Percentiles rank a stretch among this genome's conserved stretches.
Conservation (phyloP, 2,888 invertebrate species). For the Dyspetes luteomarginatus region DNA sequence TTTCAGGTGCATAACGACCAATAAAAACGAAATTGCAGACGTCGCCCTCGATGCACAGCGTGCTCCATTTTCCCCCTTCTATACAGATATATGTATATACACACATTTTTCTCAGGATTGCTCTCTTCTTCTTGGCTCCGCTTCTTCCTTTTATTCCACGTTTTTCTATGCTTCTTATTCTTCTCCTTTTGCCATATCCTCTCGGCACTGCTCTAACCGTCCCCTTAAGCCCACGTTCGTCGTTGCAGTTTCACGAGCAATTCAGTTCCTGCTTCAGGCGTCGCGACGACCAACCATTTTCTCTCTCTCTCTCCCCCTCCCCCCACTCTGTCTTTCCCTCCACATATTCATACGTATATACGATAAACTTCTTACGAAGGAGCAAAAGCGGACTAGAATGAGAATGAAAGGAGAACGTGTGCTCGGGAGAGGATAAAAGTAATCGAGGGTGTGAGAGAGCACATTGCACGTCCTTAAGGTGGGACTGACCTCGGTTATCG, state of each 20-base stretch:
- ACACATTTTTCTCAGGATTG: neutral
- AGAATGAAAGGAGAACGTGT: constrained; percentile 17
- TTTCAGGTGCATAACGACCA: constrained; percentile 66
- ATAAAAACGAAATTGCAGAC: constrained; percentile 63
- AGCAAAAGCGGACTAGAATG: constrained; percentile 1
- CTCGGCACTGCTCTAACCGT: neutral
- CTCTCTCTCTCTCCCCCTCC: neutral
- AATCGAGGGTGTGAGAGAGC: constrained; percentile 44
- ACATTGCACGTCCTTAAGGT: constrained; percentile 62
- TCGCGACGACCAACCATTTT: constrained; percentile 54
- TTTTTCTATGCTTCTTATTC: constrained; percentile 15
- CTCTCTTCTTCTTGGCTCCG: constrained; percentile 43
- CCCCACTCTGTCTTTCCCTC: neutral
- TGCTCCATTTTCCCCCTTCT: neutral
- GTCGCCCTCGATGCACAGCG: constrained; percentile 49
- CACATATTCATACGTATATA: neutral
- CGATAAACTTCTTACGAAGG: neutral
- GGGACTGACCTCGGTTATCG: constrained; percentile 69
- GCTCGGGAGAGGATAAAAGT: constrained; percentile 39
- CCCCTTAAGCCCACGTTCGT: constrained; percentile 28
- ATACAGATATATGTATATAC: neutral
- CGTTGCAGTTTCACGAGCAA: constrained; percentile 61
- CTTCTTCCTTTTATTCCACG: constrained; percentile 35
- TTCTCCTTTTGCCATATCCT: constrained; percentile 7
- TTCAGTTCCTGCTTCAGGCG: constrained; percentile 55